Evolutionary conservation across 2,797 vertebrate genomes (phyloP).

Genomic region (Argyrosomus regius): DNA sequence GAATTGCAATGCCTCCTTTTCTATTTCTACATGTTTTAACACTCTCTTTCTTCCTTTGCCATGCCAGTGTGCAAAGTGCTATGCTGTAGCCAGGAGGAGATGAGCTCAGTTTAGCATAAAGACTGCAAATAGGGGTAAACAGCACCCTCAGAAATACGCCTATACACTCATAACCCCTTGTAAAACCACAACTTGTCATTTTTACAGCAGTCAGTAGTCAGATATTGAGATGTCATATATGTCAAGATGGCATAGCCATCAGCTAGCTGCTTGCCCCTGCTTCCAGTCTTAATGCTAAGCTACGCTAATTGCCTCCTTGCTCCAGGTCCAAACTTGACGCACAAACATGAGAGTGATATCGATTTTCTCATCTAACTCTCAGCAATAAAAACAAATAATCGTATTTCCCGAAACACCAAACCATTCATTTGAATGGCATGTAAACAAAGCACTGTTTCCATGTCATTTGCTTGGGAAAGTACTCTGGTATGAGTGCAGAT

Average conservation of each 20-base stretch:
- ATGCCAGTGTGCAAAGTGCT: no score
- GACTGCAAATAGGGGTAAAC: neutral
- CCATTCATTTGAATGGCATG: neutral
- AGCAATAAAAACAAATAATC: neutral
- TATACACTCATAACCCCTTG: no score
- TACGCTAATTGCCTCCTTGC: neutral
- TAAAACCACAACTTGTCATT: neutral
- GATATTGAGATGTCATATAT: neutral
- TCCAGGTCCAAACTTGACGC: neutral
- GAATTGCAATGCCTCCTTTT: neutral
- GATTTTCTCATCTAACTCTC: neutral
- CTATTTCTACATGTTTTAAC: neutral
- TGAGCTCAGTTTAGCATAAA: neutral
- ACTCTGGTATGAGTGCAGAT: no score
- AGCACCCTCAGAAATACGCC: neutral
- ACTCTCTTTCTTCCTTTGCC: neutral
- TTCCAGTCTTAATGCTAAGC: slow-evolving; percentile 1
- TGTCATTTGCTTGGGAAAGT: no score
- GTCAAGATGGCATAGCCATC: neutral
- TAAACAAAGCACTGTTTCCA: neutral
- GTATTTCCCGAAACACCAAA: neutral
- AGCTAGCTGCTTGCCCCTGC: neutral
- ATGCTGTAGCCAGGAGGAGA: neutral
- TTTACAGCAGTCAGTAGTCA: neutral
- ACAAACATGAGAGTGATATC: neutral